Conservation (phyloP, 2,113 vertebrate genomes). For the Cichladusa arquata region DNA sequence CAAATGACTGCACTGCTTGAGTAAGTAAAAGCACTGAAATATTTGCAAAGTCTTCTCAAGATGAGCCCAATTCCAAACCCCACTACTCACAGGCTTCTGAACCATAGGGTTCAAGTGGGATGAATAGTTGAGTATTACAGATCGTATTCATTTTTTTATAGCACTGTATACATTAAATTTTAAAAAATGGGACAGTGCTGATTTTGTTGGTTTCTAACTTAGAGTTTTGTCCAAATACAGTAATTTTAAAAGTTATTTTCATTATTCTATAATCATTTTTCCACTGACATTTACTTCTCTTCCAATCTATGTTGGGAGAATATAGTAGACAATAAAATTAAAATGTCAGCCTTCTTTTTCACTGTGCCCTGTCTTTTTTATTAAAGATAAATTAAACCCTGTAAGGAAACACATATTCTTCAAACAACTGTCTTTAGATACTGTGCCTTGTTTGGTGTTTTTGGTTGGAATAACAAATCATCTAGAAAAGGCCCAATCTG, state of each 20-base stretch:
- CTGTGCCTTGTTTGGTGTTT: not conserved
- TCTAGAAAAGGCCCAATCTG: not conserved
- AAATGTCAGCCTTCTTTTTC: not conserved
- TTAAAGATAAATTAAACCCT: not conserved
- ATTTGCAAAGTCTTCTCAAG: not conserved
- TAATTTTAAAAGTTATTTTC: not conserved
- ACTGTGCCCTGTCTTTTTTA: not conserved
- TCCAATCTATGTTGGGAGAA: not conserved
- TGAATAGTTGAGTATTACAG: not conserved
- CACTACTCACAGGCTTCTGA: not conserved
- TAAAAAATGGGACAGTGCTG: rapidly evolving
- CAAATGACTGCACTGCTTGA: not conserved
- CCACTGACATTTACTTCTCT: not conserved
- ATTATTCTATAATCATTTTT: not conserved
- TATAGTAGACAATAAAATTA: not conserved
- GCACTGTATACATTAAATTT: not conserved
- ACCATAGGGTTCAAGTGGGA: not conserved
- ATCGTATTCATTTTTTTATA: not conserved
- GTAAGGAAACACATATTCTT: not conserved
- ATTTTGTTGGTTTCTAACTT: not conserved
- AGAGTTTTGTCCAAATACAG: not conserved
- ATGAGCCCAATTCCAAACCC: not conserved
- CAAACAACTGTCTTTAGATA: not conserved
- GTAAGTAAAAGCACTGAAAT: not conserved
- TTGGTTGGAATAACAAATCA: not conserved